Evolutionary conservation across 2,113 vertebrate genomes (phyloP), one percentile per base, ranked within the genome.

Genomic region (Tetrao urogallus): DNA sequence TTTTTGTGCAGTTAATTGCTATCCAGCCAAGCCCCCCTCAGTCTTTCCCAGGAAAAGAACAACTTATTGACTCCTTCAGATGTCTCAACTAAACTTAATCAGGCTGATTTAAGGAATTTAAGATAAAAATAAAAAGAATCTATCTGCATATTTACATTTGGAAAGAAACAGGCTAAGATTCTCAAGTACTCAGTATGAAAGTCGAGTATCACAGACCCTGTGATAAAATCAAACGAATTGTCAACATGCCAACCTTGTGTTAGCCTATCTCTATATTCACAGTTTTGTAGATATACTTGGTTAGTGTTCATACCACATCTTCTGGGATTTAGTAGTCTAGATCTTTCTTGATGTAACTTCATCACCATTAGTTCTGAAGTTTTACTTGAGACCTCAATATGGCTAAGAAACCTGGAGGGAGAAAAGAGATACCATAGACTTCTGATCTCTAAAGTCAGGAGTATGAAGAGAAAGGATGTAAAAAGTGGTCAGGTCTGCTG

Each of bases 131-230:
- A 73, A 83, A 77, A 77, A 13, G 16, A n/a, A 14, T 58, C 45
- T 76, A 56, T 30, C 34, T 47, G 30, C 17, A 8, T 66, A 27
- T 43, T 76, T 77, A 40, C 20, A 15, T 38, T 58, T 54, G 27
- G n/a, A 89, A 61, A 70, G 13, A 74, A 86, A 43, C 2, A 66
- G n/a, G 4, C 5, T 73, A 60, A 86, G 32, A 66, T 70, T 76
- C 43, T 66, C 13, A 54, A 25, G 52, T 60, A 56, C 54, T 73
- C 21, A 27, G 0, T 38, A 58, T 20, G 38, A 81, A 86, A 91
- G 73, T 8, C 13, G 83, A 66, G 18, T n/a, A 34, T 15, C 2
- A 1, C 1, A 2, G 3, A 7, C 52, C 12, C 25, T 52, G 8
- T 58, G 54, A 83, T 45, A 79, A 75, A 86, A 88, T 13, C 4